Evolutionary conservation across 2,888 invertebrate genomes (phyloP).

Genomic region (Megastigmus dorsalis): DNA sequence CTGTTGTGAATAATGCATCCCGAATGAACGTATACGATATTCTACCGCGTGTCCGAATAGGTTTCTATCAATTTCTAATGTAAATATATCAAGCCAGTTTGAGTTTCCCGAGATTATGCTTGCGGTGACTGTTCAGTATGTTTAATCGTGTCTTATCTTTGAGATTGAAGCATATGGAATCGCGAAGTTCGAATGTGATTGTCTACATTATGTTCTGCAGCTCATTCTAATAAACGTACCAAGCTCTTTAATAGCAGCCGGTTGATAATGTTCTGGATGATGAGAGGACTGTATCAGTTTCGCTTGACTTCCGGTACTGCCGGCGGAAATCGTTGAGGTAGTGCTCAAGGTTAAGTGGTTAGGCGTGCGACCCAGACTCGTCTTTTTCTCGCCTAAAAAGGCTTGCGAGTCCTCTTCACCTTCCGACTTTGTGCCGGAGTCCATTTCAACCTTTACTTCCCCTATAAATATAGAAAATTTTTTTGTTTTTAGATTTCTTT

Average conservation of each 20-base stretch:
- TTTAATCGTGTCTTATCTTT: too few species aligned
- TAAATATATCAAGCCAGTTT: too few species aligned
- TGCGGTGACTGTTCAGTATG: too few species aligned
- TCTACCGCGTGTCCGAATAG: too few species aligned
- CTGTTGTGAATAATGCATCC: too few species aligned
- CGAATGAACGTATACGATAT: too few species aligned
- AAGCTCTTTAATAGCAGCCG: constrained; percentile 90
- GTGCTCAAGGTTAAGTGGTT: constrained; percentile 94
- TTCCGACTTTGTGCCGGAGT: constrained; percentile 89
- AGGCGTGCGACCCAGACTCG: constrained; percentile 89
- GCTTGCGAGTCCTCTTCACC: constrained; percentile 88
- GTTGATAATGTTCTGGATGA: constrained; percentile 94
- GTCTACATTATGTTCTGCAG: too few species aligned
- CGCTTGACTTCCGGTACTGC: constrained; percentile 94
- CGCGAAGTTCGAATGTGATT: too few species aligned
- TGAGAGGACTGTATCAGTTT: constrained; percentile 95
- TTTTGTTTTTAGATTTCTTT: constrained; percentile 13
- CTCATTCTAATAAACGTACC: constrained; percentile 79
- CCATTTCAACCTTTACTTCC: constrained; percentile 75
- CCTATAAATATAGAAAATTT: constrained; percentile 62
- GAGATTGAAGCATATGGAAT: too few species aligned
- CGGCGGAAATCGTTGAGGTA: constrained; percentile 94
- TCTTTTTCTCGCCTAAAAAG: constrained; percentile 76
- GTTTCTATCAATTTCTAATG: too few species aligned
- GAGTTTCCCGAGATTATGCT: too few species aligned